These are phyloP conservation scores for Aptenodytes forsteri DNA, from an alignment of 2,113 vertebrate genomes.

Conservation along the genomic window DNA sequence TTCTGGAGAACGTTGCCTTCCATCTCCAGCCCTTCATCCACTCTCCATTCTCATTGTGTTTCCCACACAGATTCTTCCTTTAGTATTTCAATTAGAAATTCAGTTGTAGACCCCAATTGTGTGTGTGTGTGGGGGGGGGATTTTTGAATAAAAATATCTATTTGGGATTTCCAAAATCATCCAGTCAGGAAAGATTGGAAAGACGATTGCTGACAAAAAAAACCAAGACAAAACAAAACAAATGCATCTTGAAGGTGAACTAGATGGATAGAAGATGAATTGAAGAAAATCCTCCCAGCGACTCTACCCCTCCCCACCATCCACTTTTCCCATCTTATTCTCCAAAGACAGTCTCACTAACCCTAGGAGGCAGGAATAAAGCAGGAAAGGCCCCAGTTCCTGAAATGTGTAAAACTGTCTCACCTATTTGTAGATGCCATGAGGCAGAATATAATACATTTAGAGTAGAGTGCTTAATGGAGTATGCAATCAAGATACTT, in stretches of 20 bases:
- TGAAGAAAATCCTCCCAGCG: not conserved
- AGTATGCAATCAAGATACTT: not conserved
- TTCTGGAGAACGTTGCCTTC: not conserved
- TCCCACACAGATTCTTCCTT: not conserved
- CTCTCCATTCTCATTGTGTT: not conserved
- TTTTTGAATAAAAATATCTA: not conserved
- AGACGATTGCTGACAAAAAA: not conserved
- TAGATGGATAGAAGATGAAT: not conserved
- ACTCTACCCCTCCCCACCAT: not conserved
- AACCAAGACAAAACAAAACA: too few species aligned
- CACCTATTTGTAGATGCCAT: not conserved
- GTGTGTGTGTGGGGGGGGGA: not conserved
- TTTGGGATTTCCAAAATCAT: not conserved
- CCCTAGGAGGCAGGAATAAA: not conserved
- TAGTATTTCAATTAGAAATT: not conserved
- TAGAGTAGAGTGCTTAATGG: not conserved
- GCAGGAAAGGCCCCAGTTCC: not conserved
- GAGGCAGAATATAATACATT: not conserved
- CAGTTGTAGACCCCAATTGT: not conserved
- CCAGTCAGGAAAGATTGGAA: not conserved
- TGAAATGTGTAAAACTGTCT: not conserved
- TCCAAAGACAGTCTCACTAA: not conserved
- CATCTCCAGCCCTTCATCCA: not conserved
- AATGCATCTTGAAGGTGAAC: not conserved
- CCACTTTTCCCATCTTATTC: not conserved